These are phyloP conservation scores for Cephus nigrinus DNA, from an alignment of 2,888 invertebrate species.

Conservation along the genomic window DNA sequence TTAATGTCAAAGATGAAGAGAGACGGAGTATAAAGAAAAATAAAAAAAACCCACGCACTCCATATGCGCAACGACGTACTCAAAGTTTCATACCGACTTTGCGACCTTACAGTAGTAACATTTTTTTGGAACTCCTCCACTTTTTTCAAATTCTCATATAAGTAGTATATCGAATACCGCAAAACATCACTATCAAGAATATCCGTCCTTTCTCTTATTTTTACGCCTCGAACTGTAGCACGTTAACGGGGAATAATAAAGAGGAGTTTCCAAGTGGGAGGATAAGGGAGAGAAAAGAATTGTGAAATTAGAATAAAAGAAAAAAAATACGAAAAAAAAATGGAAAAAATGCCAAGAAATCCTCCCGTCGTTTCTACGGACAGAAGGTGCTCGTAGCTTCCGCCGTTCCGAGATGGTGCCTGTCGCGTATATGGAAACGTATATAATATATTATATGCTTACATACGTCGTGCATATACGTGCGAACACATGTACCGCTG, in stretches of 20 bases:
- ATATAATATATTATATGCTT: slow-evolving; percentile 18
- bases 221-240: slow-evolving; percentile 3
- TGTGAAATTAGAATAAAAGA: slow-evolving; percentile 1
- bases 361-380: slow-evolving; percentile 30
- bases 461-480: background rate
- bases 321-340: slow-evolving; percentile 5
- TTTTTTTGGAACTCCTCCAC: background rate
- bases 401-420: slow-evolving; percentile 36
- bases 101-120: background rate
- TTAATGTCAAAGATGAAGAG: slow-evolving; percentile 9
- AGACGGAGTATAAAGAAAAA: slow-evolving; percentile 3
- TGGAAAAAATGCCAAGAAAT: background rate
- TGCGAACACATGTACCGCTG: slow-evolving; percentile 12
- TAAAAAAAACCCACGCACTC: background rate
- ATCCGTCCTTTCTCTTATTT: background rate
- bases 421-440: slow-evolving; percentile 30
- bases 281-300: slow-evolving; percentile 4
- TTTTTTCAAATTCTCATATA: background rate
- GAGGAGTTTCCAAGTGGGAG: background rate
- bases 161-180: background rate
- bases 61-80: background rate
- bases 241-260: slow-evolving; percentile 8
- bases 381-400: slow-evolving; percentile 37
- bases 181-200: background rate
- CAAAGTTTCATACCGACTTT: background rate